These are phyloP conservation scores for Campaea margaritaria DNA, from an alignment of 2,888 invertebrate species.

Conservation along the genomic window DNA sequence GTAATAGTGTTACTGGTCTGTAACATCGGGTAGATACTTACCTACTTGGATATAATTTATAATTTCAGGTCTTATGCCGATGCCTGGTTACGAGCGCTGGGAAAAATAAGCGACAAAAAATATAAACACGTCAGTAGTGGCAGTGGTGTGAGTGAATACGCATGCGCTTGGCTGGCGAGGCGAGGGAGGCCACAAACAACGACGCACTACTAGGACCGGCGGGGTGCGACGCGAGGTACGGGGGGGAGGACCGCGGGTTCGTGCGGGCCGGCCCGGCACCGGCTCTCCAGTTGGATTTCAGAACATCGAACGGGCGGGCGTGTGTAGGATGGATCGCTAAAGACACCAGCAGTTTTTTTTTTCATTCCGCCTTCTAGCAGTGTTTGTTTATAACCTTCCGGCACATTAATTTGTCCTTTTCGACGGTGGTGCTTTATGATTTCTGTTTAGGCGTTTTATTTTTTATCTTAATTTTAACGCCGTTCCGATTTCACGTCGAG, in stretches of 20 bases:
- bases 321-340: conserved; percentile 84
- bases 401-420: conserved; percentile 81
- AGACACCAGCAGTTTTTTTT: conserved; percentile 86
- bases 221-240: conserved; percentile 50
- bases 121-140: conserved; percentile 81
- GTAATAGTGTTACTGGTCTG: not conserved
- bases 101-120: conserved; percentile 75
- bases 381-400: conserved; percentile 83
- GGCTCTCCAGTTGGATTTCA: conserved; percentile 81
- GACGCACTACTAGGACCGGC: conserved; percentile 57
- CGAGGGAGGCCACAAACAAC: conserved; percentile 69
- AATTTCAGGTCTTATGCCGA: conserved; percentile 19
- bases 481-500: conserved; percentile 83
- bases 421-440: conserved; percentile 78
- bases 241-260: conserved; percentile 52
- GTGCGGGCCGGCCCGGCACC: conserved; percentile 61
- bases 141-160: conserved; percentile 69
- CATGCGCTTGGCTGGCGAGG: conserved; percentile 69
- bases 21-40: conserved; percentile 20
- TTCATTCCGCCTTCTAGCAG: conserved; percentile 85
- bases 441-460: conserved; percentile 71
- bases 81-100: conserved; percentile 50
- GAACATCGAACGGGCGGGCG: conserved; percentile 85
- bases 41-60: conserved; percentile 8
- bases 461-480: conserved; percentile 69